Evolutionary conservation across 2,113 vertebrate species (phyloP).

Genomic region (Dasyprocta punctata): DNA sequence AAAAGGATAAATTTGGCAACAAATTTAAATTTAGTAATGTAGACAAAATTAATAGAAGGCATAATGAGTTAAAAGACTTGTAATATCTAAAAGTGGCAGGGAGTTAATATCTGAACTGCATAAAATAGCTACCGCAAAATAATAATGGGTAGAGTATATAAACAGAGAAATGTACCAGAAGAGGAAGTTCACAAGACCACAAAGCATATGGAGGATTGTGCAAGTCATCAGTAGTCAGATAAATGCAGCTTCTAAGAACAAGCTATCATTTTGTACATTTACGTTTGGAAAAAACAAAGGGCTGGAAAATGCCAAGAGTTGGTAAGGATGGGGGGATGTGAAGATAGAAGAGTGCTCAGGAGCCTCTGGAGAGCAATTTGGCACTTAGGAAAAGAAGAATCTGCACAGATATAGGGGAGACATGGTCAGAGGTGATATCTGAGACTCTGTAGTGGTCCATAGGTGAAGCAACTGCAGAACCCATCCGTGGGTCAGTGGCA

Average conservation of each 20-base stretch:
- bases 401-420: background rate
- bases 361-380: background rate
- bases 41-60: background rate
- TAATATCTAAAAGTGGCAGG: background rate
- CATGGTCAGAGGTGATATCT: background rate
- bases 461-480: background rate
- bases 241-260: background rate
- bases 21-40: background rate
- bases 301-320: background rate
- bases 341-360: background rate
- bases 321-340: background rate
- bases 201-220: background rate
- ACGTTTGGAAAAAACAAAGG: background rate
- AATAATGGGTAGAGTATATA: background rate
- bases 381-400: background rate
- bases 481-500: background rate
- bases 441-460: background rate
- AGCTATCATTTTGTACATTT: background rate
- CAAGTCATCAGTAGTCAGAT: slow-evolving; percentile 9
- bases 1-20: background rate
- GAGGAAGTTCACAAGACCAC: background rate
- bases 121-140: background rate
- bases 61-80: background rate
- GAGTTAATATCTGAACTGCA: background rate
- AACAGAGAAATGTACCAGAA: background rate